phyloP scores from a whole-genome alignment of 2,797 vertebrate species.

The Phaenicophaeus curvirostris region DNA sequence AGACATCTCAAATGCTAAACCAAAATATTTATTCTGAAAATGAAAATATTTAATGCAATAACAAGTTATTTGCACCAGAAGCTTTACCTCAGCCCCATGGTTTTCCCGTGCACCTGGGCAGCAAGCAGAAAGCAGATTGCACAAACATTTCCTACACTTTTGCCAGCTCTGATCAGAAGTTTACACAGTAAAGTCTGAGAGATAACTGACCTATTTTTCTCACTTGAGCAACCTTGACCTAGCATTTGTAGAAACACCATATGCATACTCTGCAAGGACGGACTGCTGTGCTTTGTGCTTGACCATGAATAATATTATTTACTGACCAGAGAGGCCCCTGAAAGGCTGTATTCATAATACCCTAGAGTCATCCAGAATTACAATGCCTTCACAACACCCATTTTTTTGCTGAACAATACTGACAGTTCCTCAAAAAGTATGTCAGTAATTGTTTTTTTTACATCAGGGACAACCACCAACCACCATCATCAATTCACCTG shows the following conservation, averaged over 20 bases:
- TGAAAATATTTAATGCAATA: neutral
- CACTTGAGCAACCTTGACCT: slow-evolving; percentile 33
- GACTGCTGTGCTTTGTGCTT: neutral
- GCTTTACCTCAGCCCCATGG: neutral
- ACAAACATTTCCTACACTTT: neutral
- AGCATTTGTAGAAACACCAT: neutral
- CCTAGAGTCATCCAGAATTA: neutral
- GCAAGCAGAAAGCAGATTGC: neutral
- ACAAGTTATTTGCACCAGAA: neutral
- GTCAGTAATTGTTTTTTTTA: neutral
- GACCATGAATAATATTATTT: slow-evolving; percentile 1
- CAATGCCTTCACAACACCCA: neutral
- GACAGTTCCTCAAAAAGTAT: neutral
- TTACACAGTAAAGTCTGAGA: neutral
- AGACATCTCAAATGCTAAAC: neutral
- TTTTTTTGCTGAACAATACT: neutral
- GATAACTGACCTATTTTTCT: slow-evolving; percentile 9
- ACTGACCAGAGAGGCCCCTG: neutral
- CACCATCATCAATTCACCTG: neutral
- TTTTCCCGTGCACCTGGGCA: neutral
- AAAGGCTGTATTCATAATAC: neutral
- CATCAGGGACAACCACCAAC: neutral
- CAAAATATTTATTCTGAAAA: neutral
- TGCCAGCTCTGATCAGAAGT: neutral
- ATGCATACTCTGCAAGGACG: slow-evolving; percentile 25